Conservation (phyloP, 64 coral and sea anemone species). For the Porites lutea region DNA sequence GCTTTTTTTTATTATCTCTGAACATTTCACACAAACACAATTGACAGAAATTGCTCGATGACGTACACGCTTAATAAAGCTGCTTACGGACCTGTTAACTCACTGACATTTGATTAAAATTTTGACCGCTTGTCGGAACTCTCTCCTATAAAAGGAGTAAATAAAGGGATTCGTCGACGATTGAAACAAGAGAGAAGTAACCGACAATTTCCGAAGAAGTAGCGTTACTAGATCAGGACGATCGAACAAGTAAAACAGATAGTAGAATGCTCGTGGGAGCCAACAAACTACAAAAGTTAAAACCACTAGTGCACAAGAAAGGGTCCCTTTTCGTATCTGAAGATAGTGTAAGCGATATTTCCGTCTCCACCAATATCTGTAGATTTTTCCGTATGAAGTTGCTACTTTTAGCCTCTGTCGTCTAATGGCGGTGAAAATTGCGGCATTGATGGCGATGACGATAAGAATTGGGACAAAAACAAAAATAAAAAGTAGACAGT, state of each 20-base stretch:
- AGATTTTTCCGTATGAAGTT: background rate
- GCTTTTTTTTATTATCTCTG: background rate
- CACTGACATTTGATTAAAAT: conserved; percentile 51
- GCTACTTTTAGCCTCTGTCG: conserved; percentile 62
- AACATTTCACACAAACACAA: background rate
- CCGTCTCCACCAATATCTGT: background rate
- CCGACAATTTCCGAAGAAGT: conserved; percentile 35
- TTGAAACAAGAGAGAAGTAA: conserved; percentile 65
- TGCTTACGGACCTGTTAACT: background rate
- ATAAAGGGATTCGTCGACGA: conserved; percentile 57
- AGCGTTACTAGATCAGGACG: conserved; percentile 19
- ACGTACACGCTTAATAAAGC: background rate
- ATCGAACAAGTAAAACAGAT: conserved; percentile 22
- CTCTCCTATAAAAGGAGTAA: conserved; percentile 69
- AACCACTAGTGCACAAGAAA: conserved; percentile 70
- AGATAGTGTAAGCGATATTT: background rate
- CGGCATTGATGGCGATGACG: conserved; percentile 66
- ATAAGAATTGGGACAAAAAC: conserved; percentile 68
- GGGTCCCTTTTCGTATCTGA: conserved; percentile 61
- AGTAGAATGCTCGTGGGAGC: conserved; percentile 75
- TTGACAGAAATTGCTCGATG: background rate
- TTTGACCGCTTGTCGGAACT: conserved; percentile 56
- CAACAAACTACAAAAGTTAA: conserved; percentile 74
- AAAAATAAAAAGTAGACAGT: conserved; percentile 60
- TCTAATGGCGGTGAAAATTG: conserved; percentile 64